These are phyloP conservation scores for Pangasius mekongensis DNA, from an alignment of 2,797 vertebrate species.

Conservation along the genomic window DNA sequence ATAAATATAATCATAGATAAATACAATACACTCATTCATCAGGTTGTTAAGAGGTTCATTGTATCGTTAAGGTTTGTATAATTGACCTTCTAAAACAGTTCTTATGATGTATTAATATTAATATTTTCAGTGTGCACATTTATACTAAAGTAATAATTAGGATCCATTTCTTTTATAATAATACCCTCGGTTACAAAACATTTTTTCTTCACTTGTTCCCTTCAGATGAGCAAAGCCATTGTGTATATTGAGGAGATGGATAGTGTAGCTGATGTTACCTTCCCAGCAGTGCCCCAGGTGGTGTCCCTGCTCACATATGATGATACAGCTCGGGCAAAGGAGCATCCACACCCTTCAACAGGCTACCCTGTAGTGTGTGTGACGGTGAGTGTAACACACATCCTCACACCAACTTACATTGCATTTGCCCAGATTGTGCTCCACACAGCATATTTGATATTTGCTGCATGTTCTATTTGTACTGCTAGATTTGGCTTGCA, in stretches of 20 bases:
- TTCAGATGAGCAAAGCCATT: conserved; percentile 85
- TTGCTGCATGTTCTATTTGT: background rate
- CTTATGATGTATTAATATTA: too few relatives aligned
- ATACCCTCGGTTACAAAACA: background rate
- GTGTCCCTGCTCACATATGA: conserved; percentile 84
- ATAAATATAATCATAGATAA: too few relatives aligned
- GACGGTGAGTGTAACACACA: conserved; percentile 70
- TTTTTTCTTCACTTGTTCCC: conserved; percentile 1
- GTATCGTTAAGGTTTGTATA: too few relatives aligned
- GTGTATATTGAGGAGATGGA: conserved; percentile 91
- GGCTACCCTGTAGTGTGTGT: conserved; percentile 86
- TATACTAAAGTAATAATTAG: background rate
- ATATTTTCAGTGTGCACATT: background rate
- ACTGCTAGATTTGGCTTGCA: background rate
- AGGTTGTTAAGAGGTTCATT: too few relatives aligned
- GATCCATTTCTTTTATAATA: background rate
- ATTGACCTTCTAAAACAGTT: too few relatives aligned
- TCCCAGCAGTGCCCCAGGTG: conserved; percentile 84
- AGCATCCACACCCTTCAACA: conserved; percentile 75
- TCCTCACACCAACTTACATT: background rate
- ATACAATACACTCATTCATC: too few relatives aligned
- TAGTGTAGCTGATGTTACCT: conserved; percentile 85
- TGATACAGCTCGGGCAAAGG: conserved; percentile 76
- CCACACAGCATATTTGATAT: background rate
- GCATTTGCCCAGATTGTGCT: background rate